Evolutionary conservation across 2,797 vertebrate species (phyloP), one percentile per base, ranked within the genome.

Genomic region (Gephyroberyx darwinii): DNA sequence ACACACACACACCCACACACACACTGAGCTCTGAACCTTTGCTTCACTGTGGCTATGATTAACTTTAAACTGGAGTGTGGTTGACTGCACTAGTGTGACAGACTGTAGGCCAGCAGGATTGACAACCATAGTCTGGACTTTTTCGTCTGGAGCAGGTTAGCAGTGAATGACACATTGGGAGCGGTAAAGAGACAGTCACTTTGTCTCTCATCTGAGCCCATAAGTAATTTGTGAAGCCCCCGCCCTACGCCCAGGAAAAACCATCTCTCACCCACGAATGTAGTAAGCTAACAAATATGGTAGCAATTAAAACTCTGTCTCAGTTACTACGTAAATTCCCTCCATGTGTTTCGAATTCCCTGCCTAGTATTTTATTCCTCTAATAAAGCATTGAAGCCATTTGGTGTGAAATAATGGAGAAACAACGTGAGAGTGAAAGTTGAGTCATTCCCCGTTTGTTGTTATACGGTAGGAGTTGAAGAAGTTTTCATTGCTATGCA

Each of bases 231-330:
- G 71, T 69, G 48, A 78, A 82, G 64, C 62, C 71, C 53, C 69
- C 60, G 7, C 74, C 71, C 77, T 65, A 55, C 55, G 63, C 61
- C 63, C 63, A 16, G 45, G 13, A 26, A 26, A 75, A 86, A 69
- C 65, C 51, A 51, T 66, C 73, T 81, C 77, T 77, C 83, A 73
- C 73, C 74, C 74, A 75, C 74, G 72, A 65, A 47, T 37, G 71
- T 51, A 75, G 68, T 19, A 57, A 73, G 65, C 70, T 70, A 41
- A 85, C 75, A 83, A 84, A 81, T 85, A 69, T 86, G 83, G 80
- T 16, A 63, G 53, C 73, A 87, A 86, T 91, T 89, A 89, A 88
- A 90, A 33, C 5, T 4, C 61, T 57, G 75, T 69, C 69, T 85
- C 3, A 33, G 74, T 74, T 65, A 63, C 72, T 56, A 47, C 54